phyloP scores from a whole-genome alignment of 2,797 vertebrate species.

The Crocodylus rhombifer region DNA sequence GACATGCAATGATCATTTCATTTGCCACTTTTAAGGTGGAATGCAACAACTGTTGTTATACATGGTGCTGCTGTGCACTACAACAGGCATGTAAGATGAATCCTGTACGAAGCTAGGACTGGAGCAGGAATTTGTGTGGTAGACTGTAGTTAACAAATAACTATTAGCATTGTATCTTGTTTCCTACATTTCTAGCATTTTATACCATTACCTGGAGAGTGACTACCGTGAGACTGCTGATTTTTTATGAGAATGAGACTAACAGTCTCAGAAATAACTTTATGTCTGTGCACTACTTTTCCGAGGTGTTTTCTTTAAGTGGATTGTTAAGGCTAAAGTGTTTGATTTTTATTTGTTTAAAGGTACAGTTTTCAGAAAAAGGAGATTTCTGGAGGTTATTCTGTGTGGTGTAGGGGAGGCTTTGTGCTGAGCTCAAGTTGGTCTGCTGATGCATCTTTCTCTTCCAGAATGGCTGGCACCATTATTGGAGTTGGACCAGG shows the following conservation, averaged over 20 bases:
- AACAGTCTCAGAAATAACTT: too few relatives aligned
- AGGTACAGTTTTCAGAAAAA: not conserved
- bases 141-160: not conserved
- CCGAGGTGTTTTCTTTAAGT: not conserved
- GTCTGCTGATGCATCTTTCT: too few relatives aligned
- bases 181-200: not conserved
- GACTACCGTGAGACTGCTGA: not conserved
- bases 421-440: not conserved
- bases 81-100: not conserved
- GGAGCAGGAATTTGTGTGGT: not conserved
- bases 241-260: too few relatives aligned
- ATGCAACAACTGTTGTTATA: not conserved
- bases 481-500: slow-evolving; percentile 87
- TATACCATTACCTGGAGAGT: not conserved
- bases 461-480: slow-evolving; percentile 78
- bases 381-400: not conserved
- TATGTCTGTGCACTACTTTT: not conserved
- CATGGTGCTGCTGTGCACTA: too few relatives aligned
- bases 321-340: not conserved
- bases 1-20: not conserved
- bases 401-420: not conserved
- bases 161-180: not conserved
- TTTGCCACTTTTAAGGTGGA: not conserved
- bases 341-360: not conserved
- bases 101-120: not conserved